Evolutionary conservation across 2,797 vertebrate genomes (phyloP).

Genomic region (Monodelphis domestica): DNA sequence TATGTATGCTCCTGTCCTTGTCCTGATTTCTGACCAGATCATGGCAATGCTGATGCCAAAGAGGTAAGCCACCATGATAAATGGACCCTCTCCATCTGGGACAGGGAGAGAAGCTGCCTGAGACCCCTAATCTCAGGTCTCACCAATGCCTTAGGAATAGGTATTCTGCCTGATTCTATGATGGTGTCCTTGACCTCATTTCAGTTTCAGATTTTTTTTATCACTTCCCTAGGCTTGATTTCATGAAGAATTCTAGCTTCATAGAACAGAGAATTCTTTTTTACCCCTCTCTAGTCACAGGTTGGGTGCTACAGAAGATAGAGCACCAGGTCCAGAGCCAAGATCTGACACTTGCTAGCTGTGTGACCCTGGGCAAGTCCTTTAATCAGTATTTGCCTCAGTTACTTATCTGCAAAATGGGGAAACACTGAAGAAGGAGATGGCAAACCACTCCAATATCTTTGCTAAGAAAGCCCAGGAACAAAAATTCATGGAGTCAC

Average conservation of each 20-base stretch:
- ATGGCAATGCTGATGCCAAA: neutral
- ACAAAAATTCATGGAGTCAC: too few relatives aligned
- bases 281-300: neutral
- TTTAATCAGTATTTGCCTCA: too few relatives aligned
- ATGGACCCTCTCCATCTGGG: neutral
- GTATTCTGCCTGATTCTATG: neutral
- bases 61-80: neutral
- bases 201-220: neutral
- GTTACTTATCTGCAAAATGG: too few relatives aligned
- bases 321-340: too few relatives aligned
- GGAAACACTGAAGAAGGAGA: too few relatives aligned
- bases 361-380: too few relatives aligned
- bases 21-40: neutral
- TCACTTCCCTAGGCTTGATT: neutral
- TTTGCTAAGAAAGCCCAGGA: too few relatives aligned
- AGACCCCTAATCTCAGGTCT: neutral
- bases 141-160: neutral
- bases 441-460: too few relatives aligned
- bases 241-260: neutral
- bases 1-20: neutral
- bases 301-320: too few relatives aligned
- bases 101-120: neutral
- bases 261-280: neutral
- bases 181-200: neutral
- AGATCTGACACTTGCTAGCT: too few relatives aligned